phyloP scores from a whole-genome alignment of 2,113 vertebrate species.

The Irena cyanogastra region DNA sequence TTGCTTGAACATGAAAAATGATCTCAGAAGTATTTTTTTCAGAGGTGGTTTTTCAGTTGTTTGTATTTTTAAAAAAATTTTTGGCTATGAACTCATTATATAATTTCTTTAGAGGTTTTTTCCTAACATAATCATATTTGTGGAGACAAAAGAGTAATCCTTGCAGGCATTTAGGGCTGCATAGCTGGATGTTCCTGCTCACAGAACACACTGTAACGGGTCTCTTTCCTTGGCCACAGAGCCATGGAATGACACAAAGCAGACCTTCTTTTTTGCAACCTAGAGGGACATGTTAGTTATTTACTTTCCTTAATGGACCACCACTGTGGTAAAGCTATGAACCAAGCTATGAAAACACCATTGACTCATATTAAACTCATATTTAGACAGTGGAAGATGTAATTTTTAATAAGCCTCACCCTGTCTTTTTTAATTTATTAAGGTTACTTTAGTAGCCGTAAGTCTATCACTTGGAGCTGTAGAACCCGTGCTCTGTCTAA shows the following conservation, averaged over 20 bases:
- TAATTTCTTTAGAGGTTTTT: not conserved
- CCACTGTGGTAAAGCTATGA: not conserved
- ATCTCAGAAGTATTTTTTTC: not conserved
- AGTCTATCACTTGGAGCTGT: not conserved
- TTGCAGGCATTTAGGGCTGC: not conserved
- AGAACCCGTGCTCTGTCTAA: not conserved
- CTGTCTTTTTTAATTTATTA: constrained; percentile 35
- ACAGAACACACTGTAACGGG: not conserved
- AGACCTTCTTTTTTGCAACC: constrained; percentile 26
- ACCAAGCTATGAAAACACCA: constrained; percentile 53
- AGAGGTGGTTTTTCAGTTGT: not conserved
- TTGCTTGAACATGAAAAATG: not conserved
- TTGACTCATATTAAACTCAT: constrained; percentile 3
- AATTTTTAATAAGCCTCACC: constrained; percentile 45
- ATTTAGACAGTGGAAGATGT: constrained; percentile 40
- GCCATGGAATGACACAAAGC: constrained; percentile 1
- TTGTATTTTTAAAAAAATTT: not conserved
- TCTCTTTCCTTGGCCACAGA: not conserved
- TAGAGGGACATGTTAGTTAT: constrained; percentile 30
- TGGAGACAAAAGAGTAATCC: not conserved
- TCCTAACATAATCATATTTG: not conserved
- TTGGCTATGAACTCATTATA: not conserved
- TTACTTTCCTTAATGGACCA: constrained; percentile 46
- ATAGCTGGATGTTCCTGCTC: not conserved
- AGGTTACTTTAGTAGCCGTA: not conserved